Evolutionary conservation across 35 echinoderm and acorn worm genomes (phyloP), one percentile per base, ranked within the genome.

Genomic region (Apostichopus californicus): DNA sequence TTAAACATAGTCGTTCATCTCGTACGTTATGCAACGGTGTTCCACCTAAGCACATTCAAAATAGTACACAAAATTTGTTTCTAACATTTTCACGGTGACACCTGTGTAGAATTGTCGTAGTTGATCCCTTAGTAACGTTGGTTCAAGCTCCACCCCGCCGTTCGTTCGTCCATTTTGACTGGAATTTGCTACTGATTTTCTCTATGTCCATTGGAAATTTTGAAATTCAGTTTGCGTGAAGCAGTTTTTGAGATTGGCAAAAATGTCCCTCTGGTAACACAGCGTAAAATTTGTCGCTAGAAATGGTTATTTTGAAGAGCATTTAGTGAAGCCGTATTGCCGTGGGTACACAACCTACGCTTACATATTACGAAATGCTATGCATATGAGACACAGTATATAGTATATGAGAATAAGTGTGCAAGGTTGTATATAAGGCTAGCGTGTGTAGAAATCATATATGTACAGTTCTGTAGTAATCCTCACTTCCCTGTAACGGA

Each of bases 151-250:
- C 86, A 63, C 64, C 86, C 86, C 86, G 86, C 34, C 86, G 86
- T 66, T 59, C 18, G 10, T 87, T 87, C 86, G 86, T 87, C 86
- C 86, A 87, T 87, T 87, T 87, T 87, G 86, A 59, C 55, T n/a
- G 6, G 57, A 26, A 63, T 59, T 63, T 66, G 23, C 57, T 58
- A 59, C 20, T 1, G n/a, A 87, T 59, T 87, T 68, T 56, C 57
- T 58, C 54, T 9, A 10, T n/a, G 10, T 66, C 14, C 11, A 57
- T 24, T 4, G 4, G 4, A 22, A 58, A 14, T 9, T 12, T 28
- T 5, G 86, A 20, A 64, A 55, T 56, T 17, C 12, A 55, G 17
- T 14, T 10, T 13, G 13, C 80, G 55, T 56, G 24, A 83, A 83
- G n/a, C 25, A 17, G 17, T 10, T 83, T 83, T 83, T 83, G 12